Conservation (phyloP, 64 coral and sea anemone genomes). For the Orbicella faveolata region DNA sequence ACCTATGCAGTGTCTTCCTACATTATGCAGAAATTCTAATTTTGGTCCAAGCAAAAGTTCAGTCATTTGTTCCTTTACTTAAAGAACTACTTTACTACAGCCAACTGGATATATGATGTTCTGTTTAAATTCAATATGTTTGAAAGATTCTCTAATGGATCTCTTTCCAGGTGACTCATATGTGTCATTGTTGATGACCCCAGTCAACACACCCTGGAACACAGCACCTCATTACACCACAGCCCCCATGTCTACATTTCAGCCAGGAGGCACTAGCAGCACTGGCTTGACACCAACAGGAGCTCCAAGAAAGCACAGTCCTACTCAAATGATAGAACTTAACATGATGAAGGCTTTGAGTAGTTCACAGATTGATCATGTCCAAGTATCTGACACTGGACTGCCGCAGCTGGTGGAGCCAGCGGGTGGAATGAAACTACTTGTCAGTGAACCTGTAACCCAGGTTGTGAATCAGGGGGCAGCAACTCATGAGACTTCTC, state of each 20-base stretch:
- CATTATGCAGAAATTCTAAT: no score
- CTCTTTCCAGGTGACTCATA: background rate
- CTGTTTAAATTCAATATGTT: no score
- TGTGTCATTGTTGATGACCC: background rate
- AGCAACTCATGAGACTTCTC: background rate
- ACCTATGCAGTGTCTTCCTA: no score
- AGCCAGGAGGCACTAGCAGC: background rate
- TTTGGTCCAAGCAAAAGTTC: no score
- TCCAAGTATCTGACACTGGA: background rate
- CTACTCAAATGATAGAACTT: background rate
- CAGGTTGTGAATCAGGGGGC: background rate
- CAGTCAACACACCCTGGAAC: slow-evolving; percentile 10
- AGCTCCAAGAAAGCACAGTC: background rate
- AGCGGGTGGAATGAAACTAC: background rate
- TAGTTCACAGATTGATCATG: background rate
- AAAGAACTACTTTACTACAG: no score
- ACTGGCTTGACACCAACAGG: background rate
- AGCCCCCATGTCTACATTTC: background rate
- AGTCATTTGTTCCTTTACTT: no score
- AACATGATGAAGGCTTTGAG: background rate
- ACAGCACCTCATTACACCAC: background rate
- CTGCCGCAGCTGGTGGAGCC: background rate
- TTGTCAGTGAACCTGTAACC: background rate
- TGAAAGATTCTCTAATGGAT: background rate
- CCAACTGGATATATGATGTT: no score